These are phyloP conservation scores for Parelbella ahira DNA, from an alignment of 2,888 invertebrate genomes.

Conservation along the genomic window DNA sequence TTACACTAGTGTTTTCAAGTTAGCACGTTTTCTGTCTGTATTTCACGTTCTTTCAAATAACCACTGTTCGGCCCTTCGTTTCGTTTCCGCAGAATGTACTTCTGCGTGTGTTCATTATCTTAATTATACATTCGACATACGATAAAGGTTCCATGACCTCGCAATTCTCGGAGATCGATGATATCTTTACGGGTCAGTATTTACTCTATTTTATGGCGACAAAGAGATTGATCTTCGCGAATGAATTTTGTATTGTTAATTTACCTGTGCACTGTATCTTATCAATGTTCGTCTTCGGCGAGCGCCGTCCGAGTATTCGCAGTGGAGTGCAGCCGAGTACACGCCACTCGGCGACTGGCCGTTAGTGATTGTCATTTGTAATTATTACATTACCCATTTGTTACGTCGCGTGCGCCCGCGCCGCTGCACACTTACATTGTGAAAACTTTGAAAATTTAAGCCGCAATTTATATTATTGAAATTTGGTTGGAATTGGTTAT, in stretches of 20 bases:
- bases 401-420: slow-evolving; percentile 36
- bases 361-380: too few species aligned
- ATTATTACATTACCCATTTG: slow-evolving; percentile 37
- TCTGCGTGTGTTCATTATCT: too few species aligned
- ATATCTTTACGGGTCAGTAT: slow-evolving; percentile 57
- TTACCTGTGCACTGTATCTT: slow-evolving; percentile 36
- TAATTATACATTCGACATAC: too few species aligned
- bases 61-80: too few species aligned
- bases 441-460: slow-evolving; percentile 32
- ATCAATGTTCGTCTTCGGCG: slow-evolving; percentile 49
- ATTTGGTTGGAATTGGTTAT: too few species aligned
- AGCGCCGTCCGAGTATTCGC: slow-evolving; percentile 40
- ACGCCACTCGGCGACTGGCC: slow-evolving; percentile 38
- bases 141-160: slow-evolving; percentile 56
- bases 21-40: neutral
- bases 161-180: slow-evolving; percentile 44
- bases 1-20: slow-evolving; percentile 47
- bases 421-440: slow-evolving; percentile 30
- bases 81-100: too few species aligned
- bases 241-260: slow-evolving; percentile 20
- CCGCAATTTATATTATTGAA: slow-evolving; percentile 15
- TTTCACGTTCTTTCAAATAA: too few species aligned
- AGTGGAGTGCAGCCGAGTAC: slow-evolving; percentile 47
- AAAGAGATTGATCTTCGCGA: slow-evolving; percentile 7
- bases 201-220: slow-evolving; percentile 23